These are phyloP conservation scores for Lacerta bilineata DNA, from an alignment of 2,797 vertebrate species.

Conservation along the genomic window DNA sequence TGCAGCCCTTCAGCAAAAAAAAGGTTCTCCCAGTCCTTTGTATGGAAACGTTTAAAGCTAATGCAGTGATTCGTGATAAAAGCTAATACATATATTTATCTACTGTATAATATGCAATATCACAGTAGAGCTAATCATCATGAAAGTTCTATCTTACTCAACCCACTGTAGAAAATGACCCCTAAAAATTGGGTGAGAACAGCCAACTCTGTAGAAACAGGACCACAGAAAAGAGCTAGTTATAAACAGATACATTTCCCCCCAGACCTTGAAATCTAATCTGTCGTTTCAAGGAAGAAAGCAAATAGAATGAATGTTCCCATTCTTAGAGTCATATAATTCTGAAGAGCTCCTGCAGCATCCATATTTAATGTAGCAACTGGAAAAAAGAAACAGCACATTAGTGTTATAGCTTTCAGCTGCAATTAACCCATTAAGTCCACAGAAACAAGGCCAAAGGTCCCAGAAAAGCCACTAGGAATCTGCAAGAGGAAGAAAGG, in stretches of 20 bases:
- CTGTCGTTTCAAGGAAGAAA: conserved; percentile 6
- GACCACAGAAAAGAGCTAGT: background rate
- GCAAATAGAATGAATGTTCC: background rate
- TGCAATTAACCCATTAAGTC: conserved; percentile 22
- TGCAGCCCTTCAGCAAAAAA: too few species aligned
- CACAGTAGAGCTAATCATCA: background rate
- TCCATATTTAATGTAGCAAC: conserved; percentile 23
- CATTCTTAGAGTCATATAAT: background rate
- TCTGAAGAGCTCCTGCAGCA: background rate
- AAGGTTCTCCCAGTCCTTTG: too few species aligned
- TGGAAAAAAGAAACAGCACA: background rate
- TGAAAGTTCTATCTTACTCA: background rate
- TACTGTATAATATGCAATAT: background rate
- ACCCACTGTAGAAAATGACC: background rate
- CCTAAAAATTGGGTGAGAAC: background rate
- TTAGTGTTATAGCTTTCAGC: background rate
- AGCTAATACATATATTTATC: background rate
- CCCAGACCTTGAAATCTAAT: conserved; percentile 1
- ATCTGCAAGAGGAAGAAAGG: background rate
- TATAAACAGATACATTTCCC: background rate
- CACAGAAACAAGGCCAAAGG: background rate
- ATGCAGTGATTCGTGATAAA: background rate
- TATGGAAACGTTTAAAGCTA: background rate
- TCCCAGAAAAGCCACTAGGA: background rate
- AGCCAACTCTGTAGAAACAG: background rate